Percentiles rank a stretch among this genome's conserved stretches.
Evolutionary conservation across 1,140 invertebrate species (phyloP).

Genomic region (Myzus persicae): DNA sequence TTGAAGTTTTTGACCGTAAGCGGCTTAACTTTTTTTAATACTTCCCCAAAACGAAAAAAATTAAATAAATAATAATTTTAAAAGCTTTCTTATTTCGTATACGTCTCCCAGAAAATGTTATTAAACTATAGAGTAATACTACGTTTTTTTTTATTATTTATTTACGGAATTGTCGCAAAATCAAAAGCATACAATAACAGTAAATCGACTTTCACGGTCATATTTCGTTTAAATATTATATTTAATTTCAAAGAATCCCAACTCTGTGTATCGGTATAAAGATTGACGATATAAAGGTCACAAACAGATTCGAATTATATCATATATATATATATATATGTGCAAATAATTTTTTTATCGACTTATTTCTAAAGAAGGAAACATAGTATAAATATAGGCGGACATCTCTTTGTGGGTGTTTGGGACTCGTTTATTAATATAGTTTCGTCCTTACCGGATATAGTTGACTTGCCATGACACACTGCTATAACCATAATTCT

Average conservation of each 20-base stretch:
- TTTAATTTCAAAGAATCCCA: neutral
- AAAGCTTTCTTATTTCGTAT: neutral
- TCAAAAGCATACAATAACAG: neutral
- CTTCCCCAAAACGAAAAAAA: neutral
- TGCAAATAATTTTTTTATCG: neutral
- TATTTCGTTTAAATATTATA: neutral
- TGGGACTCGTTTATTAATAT: neutral
- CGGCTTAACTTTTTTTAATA: neutral
- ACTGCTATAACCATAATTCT: neutral
- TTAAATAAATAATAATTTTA: slow-evolving; percentile 11
- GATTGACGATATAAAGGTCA: neutral
- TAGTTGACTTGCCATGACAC: too few relatives aligned
- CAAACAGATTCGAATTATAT: neutral
- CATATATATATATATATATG: too few relatives aligned
- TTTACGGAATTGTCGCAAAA: neutral
- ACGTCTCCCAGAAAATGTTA: neutral
- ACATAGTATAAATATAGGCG: too few relatives aligned
- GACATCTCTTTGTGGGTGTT: neutral
- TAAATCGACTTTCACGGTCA: neutral
- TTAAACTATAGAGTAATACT: neutral
- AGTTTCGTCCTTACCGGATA: neutral
- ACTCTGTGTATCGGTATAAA: neutral
- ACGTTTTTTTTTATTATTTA: neutral
- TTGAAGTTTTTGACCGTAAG: neutral
- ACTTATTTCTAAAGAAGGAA: neutral